A percentile compares a stretch with the other conserved stretches of the same genome.
These are phyloP conservation scores for Origma solitaria DNA, from an alignment of 2,113 vertebrate genomes.

Conservation along the genomic window DNA sequence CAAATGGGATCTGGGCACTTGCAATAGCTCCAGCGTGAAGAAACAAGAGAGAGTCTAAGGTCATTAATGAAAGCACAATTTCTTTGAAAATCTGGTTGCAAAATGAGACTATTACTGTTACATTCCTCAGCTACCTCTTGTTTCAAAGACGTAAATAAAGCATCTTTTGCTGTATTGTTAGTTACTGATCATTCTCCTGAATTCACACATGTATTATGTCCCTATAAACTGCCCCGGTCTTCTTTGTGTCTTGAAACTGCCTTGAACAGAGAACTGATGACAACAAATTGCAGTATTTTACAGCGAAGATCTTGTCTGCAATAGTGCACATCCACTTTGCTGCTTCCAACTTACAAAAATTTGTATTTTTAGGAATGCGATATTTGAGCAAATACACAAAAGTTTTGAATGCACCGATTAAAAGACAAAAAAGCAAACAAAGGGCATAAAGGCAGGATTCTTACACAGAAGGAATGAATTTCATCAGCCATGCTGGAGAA, in stretches of 20 bases:
- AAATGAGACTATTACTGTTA: neutral
- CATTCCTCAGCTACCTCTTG: neutral
- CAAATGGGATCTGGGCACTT: neutral
- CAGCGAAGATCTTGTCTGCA: neutral
- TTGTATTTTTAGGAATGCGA: neutral
- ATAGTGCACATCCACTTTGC: neutral
- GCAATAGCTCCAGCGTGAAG: neutral
- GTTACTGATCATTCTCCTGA: neutral
- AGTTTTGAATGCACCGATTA: neutral
- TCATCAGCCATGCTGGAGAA: neutral
- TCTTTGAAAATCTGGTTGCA: neutral
- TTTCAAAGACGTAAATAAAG: neutral
- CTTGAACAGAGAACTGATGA: neutral
- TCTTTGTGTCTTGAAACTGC: neutral
- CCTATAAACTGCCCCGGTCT: neutral
- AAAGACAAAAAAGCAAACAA: neutral
- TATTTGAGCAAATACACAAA: neutral
- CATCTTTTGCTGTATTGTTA: neutral
- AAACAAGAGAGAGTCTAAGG: neutral
- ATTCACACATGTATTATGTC: neutral
- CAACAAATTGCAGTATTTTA: neutral
- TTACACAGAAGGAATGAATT: neutral
- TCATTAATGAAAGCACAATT: neutral
- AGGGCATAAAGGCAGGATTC: neutral
- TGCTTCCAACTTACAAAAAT: neutral